phyloP scores from a whole-genome alignment of 30 jellyfish, hydroid and myxozoan genomes.

The Aurelia sp. region DNA sequence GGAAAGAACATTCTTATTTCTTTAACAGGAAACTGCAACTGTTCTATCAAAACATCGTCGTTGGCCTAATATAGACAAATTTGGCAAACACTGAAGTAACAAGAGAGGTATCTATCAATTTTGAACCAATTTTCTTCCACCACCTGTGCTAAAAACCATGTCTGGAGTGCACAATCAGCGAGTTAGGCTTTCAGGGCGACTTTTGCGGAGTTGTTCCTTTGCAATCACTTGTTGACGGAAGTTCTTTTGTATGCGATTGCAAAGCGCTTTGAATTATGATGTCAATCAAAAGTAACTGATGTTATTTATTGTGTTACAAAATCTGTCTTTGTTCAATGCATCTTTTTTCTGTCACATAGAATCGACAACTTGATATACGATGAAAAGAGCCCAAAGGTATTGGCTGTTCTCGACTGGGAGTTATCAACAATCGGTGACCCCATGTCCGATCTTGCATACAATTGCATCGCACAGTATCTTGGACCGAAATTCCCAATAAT shows the following conservation, averaged over 20 bases:
- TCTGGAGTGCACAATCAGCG: no score
- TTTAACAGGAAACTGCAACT: no score
- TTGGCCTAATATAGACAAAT: no score
- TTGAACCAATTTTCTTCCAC: no score
- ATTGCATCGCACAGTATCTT: conserved; percentile 68
- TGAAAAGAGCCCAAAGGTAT: conserved; percentile 68
- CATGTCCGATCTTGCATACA: conserved; percentile 90
- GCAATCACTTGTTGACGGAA: not conserved
- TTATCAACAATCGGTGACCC: conserved; percentile 97
- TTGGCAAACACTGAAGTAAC: no score
- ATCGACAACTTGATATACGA: conserved; percentile 87
- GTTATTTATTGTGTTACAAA: no score
- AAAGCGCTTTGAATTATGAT: not conserved
- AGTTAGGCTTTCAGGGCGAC: no score
- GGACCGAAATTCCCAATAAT: conserved; percentile 73
- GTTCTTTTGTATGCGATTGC: not conserved
- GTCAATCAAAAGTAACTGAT: no score
- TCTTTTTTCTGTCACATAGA: conserved; percentile 32
- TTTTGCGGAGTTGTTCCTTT: not conserved
- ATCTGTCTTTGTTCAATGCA: not conserved
- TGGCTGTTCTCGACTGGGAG: conserved; percentile 97
- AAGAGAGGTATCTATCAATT: no score
- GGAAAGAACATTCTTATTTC: no score
- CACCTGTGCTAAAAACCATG: no score
- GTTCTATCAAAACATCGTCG: no score